Base-by-base conservation (phyloP, 1,140 invertebrate species). In the Platyura marginata region DNA sequence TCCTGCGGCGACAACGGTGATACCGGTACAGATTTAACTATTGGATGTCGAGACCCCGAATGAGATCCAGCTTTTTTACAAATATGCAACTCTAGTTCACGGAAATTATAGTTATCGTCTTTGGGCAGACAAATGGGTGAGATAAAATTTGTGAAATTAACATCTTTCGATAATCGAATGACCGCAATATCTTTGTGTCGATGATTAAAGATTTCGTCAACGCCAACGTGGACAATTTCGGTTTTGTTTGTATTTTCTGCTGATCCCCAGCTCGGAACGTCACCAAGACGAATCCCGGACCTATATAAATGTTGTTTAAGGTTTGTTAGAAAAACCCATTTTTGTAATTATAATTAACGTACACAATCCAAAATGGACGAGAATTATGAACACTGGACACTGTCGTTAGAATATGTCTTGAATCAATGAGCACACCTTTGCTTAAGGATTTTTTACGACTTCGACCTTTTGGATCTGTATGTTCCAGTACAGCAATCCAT, bases 351-450 rank as follows among this genome's bases (percentile, higher is more conserved):
- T 29, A 29, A 6, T 29, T 29, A 21, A 40, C 39, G 10, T 21
- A 40, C 39, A 19, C 21, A 20, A 40, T 40, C 39, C 39, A 40
- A 40, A 40, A 40, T 21, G 39, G 39, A 20, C 19, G 15, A 21
- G 39, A 21, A 16, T 40, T 40, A 19, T 40, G 39, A 8, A 40
- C 9, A 40, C 39, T 40, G 13, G 39, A 40, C 8, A 40, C 39
- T 6, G 39, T 40, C 20, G 39, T 40, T 6, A 40, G 39, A 19
- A 40, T 19, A 21, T 40, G 39, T 20, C 19, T 5, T 21, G 6
- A 6, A 22, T 19, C 21, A 16, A 40, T 40, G 4, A 40, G 15
- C 10, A 40, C 39, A 21, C 39, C 39, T 22, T 40, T 40, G 39
- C 39, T 40, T 9, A 40, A 16, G 9, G 39, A 18, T 40, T 40